Conservation (phyloP, 2,797 vertebrate genomes). For the Cottoperca gobio region DNA sequence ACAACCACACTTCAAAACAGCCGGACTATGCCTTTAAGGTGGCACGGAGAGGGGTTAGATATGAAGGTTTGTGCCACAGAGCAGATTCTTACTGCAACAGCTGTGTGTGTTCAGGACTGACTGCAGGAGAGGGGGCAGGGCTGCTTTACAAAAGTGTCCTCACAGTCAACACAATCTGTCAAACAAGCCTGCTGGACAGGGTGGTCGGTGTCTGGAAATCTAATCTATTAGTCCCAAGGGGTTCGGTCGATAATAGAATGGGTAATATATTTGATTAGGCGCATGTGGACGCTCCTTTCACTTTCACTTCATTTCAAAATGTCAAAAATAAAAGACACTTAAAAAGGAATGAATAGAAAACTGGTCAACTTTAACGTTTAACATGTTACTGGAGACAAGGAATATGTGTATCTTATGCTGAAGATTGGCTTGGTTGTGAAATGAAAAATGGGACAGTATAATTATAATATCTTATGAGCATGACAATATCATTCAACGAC, state of each 20-base stretch:
- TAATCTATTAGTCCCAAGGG: neutral
- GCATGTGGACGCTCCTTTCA: neutral
- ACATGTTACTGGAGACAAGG: neutral
- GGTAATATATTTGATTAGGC: neutral
- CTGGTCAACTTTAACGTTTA: neutral
- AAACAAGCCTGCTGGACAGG: constrained; percentile 5
- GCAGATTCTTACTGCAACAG: constrained; percentile 59
- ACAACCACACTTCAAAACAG: too few relatives aligned
- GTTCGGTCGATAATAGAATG: neutral
- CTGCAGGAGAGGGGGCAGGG: constrained; percentile 15
- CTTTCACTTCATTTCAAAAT: neutral
- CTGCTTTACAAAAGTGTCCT: neutral
- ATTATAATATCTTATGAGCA: neutral
- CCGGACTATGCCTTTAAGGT: neutral
- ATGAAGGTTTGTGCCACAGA: constrained; percentile 31
- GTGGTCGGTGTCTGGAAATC: neutral
- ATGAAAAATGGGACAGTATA: neutral
- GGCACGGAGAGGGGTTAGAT: neutral
- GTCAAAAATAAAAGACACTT: neutral
- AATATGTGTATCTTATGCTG: neutral
- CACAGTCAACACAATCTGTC: constrained; percentile 9
- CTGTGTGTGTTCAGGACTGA: constrained; percentile 42
- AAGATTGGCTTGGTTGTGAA: too few relatives aligned
- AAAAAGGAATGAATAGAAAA: neutral
- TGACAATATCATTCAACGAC: neutral